Percentiles rank a stretch among this genome's conserved stretches.
phyloP scores from a whole-genome alignment of 2,888 invertebrate genomes.

The Malacosoma neustria region DNA sequence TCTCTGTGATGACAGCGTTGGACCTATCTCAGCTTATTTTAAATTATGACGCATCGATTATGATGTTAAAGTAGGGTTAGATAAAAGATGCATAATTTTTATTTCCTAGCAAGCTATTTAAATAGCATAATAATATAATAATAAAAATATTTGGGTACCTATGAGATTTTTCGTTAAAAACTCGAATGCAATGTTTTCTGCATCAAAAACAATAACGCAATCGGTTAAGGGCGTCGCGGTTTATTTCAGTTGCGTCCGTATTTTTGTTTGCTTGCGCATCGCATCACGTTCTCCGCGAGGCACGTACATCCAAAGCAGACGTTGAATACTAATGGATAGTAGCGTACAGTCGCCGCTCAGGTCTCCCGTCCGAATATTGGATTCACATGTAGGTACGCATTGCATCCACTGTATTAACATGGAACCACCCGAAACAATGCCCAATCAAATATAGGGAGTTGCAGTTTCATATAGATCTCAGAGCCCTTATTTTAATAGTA shows the following conservation, averaged over 20 bases:
- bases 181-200: neutral
- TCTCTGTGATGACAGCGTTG: too few relatives aligned
- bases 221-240: slow-evolving; percentile 24
- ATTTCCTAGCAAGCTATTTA: too few relatives aligned
- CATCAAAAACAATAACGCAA: slow-evolving; percentile 24
- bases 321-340: slow-evolving; percentile 45
- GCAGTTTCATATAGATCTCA: slow-evolving; percentile 8
- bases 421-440: slow-evolving; percentile 45
- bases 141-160: too few relatives aligned
- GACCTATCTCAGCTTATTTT: too few relatives aligned
- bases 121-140: too few relatives aligned
- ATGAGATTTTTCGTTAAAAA: too few relatives aligned
- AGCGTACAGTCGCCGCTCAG: slow-evolving; percentile 32
- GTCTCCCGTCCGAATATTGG: slow-evolving; percentile 50
- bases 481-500: slow-evolving; percentile 9
- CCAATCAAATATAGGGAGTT: slow-evolving; percentile 55
- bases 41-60: too few relatives aligned
- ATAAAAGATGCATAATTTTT: too few relatives aligned
- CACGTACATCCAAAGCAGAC: slow-evolving; percentile 35
- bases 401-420: slow-evolving; percentile 42
- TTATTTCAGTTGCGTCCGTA: slow-evolving; percentile 39
- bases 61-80: too few relatives aligned
- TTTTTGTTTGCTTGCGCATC: slow-evolving; percentile 53
- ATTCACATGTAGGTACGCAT: slow-evolving; percentile 43
- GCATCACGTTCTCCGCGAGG: slow-evolving; percentile 41